A percentile compares a stretch with the other conserved stretches of the same genome.
These are phyloP conservation scores for Catocala nupta DNA, from an alignment of 2,888 invertebrate genomes.

Conservation along the genomic window DNA sequence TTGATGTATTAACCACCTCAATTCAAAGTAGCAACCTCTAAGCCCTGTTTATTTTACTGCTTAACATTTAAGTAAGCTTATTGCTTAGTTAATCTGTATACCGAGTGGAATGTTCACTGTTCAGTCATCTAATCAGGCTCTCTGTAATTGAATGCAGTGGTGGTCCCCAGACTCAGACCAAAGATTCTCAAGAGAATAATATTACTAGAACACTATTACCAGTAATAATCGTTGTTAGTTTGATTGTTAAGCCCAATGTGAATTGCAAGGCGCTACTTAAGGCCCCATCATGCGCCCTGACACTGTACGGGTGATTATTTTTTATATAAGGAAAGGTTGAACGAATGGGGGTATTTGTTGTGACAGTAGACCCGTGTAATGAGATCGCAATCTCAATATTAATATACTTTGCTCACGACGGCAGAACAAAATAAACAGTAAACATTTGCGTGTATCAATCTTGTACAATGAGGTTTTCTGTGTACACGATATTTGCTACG, in stretches of 20 bases:
- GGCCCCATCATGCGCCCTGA: conserved; percentile 12
- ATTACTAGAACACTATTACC: background rate
- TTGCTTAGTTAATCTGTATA: too few species aligned
- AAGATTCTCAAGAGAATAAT: too few species aligned
- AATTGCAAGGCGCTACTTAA: conserved; percentile 24
- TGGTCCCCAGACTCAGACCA: too few species aligned
- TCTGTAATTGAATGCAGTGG: too few species aligned
- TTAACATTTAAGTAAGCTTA: too few species aligned
- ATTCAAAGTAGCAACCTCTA: conserved; percentile 6
- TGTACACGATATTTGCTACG: background rate
- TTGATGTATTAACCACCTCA: conserved; percentile 4
- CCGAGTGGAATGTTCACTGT: too few species aligned
- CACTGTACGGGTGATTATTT: conserved; percentile 25
- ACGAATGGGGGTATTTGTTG: conserved; percentile 7
- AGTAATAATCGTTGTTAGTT: conserved; percentile 33
- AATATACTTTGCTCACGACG: conserved; percentile 9
- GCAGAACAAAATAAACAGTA: background rate
- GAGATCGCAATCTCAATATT: conserved; percentile 17
- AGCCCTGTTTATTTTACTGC: too few species aligned
- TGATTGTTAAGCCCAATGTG: conserved; percentile 20
- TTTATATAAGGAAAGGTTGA: conserved; percentile 15
- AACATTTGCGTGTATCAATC: conserved; percentile 8
- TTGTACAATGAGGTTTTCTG: conserved; percentile 3
- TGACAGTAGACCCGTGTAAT: background rate
- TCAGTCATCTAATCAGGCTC: too few species aligned